Conservation (phyloP, 2,113 vertebrate species). For the Atherinomorus stipes region DNA sequence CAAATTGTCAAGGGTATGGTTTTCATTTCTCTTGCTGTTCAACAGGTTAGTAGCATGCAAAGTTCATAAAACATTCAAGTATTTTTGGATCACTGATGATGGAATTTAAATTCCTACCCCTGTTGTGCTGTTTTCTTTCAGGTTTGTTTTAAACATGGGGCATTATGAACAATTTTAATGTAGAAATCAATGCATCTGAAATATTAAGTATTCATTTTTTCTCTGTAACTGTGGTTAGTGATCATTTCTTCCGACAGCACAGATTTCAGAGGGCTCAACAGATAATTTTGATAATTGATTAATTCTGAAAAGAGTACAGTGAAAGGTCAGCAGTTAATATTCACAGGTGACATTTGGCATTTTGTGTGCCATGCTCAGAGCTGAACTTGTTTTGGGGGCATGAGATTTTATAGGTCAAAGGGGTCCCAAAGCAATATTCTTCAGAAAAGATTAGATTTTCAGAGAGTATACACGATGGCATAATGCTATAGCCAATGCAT, state of each 20-base stretch:
- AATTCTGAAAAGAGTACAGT: constrained; percentile 52
- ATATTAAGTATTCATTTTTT: constrained; percentile 22
- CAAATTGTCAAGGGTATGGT: constrained; percentile 41
- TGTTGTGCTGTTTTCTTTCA: constrained; percentile 39
- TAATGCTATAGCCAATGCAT: constrained; percentile 10
- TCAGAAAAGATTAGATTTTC: constrained; percentile 14
- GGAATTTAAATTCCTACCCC: constrained; percentile 67
- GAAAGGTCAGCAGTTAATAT: constrained; percentile 50
- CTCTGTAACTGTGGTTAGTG: constrained; percentile 19
- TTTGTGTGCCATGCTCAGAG: constrained; percentile 34
- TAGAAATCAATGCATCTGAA: constrained; percentile 36
- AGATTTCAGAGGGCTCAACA: constrained; percentile 32
- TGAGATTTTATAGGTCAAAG: constrained; percentile 38
- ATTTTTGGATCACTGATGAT: constrained; percentile 41
- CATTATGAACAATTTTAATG: constrained; percentile 53
- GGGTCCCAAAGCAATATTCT: constrained; percentile 59
- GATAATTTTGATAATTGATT: constrained; percentile 28
- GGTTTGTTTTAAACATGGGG: constrained; percentile 52
- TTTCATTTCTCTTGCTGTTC: constrained; percentile 52
- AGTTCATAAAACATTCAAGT: constrained; percentile 31
- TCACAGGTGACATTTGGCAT: constrained; percentile 58
- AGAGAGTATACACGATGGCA: constrained; percentile 9
- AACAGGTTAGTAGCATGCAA: constrained; percentile 67
- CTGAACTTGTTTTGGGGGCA: constrained; percentile 51
- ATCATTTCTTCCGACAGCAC: constrained; percentile 23